Evolutionary conservation across 1,140 invertebrate species (phyloP).

Genomic region (Plodia interpunctella): DNA sequence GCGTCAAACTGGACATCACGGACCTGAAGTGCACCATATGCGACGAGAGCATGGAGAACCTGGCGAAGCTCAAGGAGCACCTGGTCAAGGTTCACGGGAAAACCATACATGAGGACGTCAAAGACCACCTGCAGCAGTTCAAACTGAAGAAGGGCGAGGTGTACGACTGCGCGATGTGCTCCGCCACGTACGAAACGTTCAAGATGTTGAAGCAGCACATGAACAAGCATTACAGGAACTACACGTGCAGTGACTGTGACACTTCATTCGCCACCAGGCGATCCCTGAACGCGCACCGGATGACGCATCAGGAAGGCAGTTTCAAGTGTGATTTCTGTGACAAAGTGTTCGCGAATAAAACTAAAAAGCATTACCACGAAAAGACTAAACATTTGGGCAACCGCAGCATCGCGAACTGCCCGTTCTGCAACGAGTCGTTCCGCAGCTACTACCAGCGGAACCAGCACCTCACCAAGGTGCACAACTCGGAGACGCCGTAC

Average conservation of each 20-base stretch:
- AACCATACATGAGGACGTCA: constrained; percentile 46
- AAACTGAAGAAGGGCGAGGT: constrained; percentile 53
- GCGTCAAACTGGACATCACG: constrained; percentile 47
- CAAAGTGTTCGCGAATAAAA: constrained; percentile 47
- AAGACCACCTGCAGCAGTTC: constrained; percentile 55
- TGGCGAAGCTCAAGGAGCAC: constrained; percentile 42
- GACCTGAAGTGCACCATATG: constrained; percentile 45
- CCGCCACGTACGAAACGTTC: constrained; percentile 55
- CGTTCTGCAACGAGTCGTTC: constrained; percentile 50
- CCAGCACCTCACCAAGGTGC: constrained; percentile 58
- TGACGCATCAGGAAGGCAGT: constrained; percentile 52
- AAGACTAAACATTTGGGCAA: constrained; percentile 53
- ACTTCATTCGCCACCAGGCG: constrained; percentile 48
- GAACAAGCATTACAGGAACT: constrained; percentile 65
- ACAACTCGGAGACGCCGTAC: constrained; percentile 55
- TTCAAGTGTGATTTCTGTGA: constrained; percentile 60
- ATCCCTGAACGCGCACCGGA: constrained; percentile 46
- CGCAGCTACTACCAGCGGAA: constrained; percentile 59
- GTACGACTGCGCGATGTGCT: constrained; percentile 53
- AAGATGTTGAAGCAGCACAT: constrained; percentile 71
- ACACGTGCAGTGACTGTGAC: constrained; percentile 48
- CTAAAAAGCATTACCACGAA: constrained; percentile 56
- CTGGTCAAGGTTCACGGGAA: constrained; percentile 43
- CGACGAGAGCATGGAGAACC: constrained; percentile 32
- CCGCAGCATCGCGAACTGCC: constrained; percentile 54